Base-by-base conservation (phyloP, 2,797 vertebrate genomes). In the Morelia viridis region DNA sequence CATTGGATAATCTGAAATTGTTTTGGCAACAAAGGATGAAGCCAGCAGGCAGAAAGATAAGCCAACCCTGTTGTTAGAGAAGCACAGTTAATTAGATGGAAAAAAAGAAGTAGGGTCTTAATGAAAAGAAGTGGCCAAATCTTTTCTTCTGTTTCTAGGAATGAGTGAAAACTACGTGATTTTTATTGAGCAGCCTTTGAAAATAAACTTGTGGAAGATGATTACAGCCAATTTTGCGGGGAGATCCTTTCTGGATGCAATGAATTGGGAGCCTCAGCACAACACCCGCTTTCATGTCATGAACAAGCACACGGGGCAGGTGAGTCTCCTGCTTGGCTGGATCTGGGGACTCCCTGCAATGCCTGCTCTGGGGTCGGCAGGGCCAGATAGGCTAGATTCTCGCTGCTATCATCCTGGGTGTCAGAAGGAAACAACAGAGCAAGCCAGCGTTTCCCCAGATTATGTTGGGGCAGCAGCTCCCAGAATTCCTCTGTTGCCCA, bases 81-180 rank as follows among this genome's bases (percentile, higher is more conserved):
- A 28, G 35, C 19, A 4, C 58, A 41, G 1, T 0, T 76, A 76
- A 46, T 24, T 46, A 24, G n/a, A 62, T 3, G 17, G 26, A 50
- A 50, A 46, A 60, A 41, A 13, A 19, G 13, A 1, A n/a, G 35
- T 28, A 4, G 13, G n/a, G 0, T 28, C 31, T 64, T 22, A 19
- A 2, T 3, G 5, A n/a, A 84, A 61, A 76, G 41, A 24, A 15
- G 3, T 9, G 22, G 12, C 46, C 28, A 60, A 92, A 6, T 57
- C 28, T 19, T 41, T 5, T 15, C 11, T 87, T 22, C 84, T 64
- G 0, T 84, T 94, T 96, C 65, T 93, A 99, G 99, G 98, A 83
- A 99, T 99, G 98, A 98, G 98, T 50, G 96, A 98, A 94, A 99
- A 99, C 97, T 99, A 98, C 19, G 97, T 99, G 91, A 96, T 99